phyloP scores from a whole-genome alignment of 92 coral and sea anemone species.

The Porites divaricata region DNA sequence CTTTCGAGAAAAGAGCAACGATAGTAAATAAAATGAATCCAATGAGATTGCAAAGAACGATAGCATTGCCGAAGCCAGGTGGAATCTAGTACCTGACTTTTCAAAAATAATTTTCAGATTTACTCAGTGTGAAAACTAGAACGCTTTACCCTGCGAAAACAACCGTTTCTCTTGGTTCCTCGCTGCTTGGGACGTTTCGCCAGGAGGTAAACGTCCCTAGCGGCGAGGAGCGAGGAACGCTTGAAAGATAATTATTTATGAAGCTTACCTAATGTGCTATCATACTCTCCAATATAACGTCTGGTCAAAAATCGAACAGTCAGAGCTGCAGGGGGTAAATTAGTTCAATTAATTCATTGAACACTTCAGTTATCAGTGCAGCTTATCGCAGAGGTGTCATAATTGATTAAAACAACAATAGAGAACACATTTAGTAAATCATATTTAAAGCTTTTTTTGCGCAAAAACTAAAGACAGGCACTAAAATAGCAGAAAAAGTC shows the following conservation, averaged over 20 bases:
- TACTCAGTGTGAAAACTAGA: no score
- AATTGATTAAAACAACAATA: background rate
- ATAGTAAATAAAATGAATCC: no score
- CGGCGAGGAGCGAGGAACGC: background rate
- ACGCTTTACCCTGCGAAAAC: no score
- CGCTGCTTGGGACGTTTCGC: no score
- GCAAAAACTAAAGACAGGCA: background rate
- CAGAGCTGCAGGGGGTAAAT: constrained; percentile 62
- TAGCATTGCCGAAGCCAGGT: no score
- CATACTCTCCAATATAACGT: constrained; percentile 94
- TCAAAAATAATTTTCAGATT: no score
- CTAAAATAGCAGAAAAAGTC: background rate
- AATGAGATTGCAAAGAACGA: no score
- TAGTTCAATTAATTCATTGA: background rate
- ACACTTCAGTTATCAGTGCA: background rate
- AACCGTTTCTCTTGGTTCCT: no score
- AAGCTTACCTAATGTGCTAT: constrained; percentile 80
- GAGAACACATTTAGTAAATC: background rate
- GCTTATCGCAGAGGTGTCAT: background rate
- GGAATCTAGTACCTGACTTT: no score
- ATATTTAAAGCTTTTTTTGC: background rate
- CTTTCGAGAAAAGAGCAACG: no score
- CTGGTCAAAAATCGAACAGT: constrained; percentile 91
- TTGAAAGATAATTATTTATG: background rate
- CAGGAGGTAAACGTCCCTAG: no score